Evolutionary conservation across 2,797 vertebrate genomes (phyloP), one percentile per base, ranked within the genome.

Genomic region (Danio kyathit): DNA sequence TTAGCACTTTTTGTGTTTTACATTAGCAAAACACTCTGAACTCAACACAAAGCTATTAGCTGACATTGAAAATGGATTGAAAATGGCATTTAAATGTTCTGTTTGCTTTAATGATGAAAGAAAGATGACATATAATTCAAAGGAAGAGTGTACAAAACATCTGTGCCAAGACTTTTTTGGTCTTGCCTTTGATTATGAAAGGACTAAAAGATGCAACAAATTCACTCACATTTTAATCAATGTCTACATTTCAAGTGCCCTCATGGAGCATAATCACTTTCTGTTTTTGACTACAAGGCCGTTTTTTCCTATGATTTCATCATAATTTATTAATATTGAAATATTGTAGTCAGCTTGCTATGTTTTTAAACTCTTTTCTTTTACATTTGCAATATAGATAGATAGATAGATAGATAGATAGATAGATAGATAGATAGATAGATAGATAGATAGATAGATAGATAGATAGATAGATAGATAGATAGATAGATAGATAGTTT

Each of bases 31-130:
- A 56, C 74, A 79, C 86, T 89, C 90, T 90, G 88, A 91, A 88
- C 57, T 87, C 86, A 84, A 79, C 79, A 81, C 0, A 43, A 59
- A 88, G 40, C 48, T 57, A 12, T 74, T 38, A 13, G 0, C 16
- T 63, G 86, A 90, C 89, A 86, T 91, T 88, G 86, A 54, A 76
- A 82, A 85, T 71, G 51, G 74, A 85, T 91, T 88, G 85, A 57
- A 76, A 83, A 85, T 71, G 51, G 76, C 29, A 29, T 83, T 85
- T 76, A 66, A 87, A 87, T 79, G 0, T 40, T 73, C 66, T 74
- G 57, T 79, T 88, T 85, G 73, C 86, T 88, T 87, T 83, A 86
- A 85, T 83, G 82, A 86, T 79, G 83, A 41, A 59, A 87, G 87
- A 81, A 76, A 82, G 85, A 89, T 74, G 84, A 84, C 83, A 64